Conservation (phyloP, 2,113 vertebrate genomes). For the Murina feae region DNA sequence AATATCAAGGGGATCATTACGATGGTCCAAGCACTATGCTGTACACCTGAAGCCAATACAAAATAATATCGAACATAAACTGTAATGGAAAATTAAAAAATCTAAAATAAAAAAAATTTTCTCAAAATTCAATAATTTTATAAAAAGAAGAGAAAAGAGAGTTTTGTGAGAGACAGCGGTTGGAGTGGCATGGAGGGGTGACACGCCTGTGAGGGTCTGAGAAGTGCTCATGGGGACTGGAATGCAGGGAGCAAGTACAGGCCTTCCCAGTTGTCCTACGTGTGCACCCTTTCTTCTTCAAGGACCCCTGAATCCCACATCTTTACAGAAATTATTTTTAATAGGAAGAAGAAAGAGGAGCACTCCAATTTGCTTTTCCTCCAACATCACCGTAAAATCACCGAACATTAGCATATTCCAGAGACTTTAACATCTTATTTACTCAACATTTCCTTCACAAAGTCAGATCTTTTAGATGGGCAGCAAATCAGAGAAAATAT, state of each 20-base stretch:
- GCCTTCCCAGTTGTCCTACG: background rate
- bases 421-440: background rate
- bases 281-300: background rate
- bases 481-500: background rate
- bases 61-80: background rate
- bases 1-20: background rate
- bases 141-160: background rate
- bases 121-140: background rate
- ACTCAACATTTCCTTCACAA: background rate
- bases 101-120: background rate
- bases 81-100: background rate
- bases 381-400: background rate
- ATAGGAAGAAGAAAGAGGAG: background rate
- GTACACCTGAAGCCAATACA: background rate
- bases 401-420: background rate
- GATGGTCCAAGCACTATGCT: background rate
- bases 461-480: background rate
- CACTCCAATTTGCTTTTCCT: background rate
- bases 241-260: background rate
- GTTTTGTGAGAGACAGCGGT: background rate
- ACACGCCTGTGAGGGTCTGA: background rate
- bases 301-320: background rate
- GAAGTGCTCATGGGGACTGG: background rate
- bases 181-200: background rate
- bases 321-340: background rate